Percentiles rank a stretch among this genome's conserved stretches.
phyloP scores from a whole-genome alignment of 1,140 invertebrate genomes.

The Meloidogyne floridensis region DNA sequence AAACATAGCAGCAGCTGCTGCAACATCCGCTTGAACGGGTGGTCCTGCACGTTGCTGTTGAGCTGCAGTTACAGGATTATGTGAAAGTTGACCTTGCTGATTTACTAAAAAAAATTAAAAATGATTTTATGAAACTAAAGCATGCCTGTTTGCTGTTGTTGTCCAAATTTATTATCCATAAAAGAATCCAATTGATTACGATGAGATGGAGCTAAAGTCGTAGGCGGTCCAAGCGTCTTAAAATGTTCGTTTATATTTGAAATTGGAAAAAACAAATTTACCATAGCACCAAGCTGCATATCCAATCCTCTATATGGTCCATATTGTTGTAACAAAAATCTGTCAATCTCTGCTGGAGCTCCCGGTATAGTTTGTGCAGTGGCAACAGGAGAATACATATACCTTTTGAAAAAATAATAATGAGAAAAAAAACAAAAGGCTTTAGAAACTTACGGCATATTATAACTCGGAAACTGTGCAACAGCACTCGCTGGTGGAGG shows the following conservation, averaged over 20 bases:
- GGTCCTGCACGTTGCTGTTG: constrained; percentile 13
- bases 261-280: neutral
- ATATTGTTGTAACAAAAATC: constrained; percentile 29
- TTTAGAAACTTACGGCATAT: constrained; percentile 15
- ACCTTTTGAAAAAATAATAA: neutral
- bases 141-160: constrained; percentile 15
- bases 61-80: constrained; percentile 15
- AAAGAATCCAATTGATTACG: constrained; percentile 23
- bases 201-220: constrained; percentile 22
- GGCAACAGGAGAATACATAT: constrained; percentile 31
- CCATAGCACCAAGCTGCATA: constrained; percentile 27
- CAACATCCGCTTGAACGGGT: neutral
- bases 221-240: constrained; percentile 23
- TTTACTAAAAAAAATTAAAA: neutral
- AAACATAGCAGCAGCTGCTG: constrained; percentile 16
- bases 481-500: neutral
- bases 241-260: neutral
- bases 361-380: constrained; percentile 8
- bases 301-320: constrained; percentile 21
- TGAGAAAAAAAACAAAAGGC: neutral
- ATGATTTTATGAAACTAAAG: neutral
- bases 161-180: constrained; percentile 25
- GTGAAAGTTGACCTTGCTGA: neutral
- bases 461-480: constrained; percentile 28
- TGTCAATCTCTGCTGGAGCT: constrained; percentile 12